Conservation (phyloP, 2,797 vertebrate species). For the Microctenopoma stevenorrisi region DNA sequence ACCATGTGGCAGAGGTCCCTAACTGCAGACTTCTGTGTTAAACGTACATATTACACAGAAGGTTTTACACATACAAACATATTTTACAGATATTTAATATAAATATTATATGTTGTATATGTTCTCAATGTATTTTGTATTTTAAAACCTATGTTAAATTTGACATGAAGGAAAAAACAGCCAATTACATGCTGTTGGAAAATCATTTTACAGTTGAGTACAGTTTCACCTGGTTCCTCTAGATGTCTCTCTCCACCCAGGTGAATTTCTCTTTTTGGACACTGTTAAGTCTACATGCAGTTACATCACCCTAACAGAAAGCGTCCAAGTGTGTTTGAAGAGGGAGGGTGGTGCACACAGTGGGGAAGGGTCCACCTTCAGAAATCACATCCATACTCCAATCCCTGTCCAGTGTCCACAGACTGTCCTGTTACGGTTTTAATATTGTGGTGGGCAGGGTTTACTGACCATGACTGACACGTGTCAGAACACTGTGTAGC, state of each 20-base stretch:
- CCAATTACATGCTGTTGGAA: not conserved
- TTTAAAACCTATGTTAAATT: not conserved
- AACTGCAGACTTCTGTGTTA: conserved; percentile 35
- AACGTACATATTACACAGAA: not conserved
- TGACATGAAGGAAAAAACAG: not conserved
- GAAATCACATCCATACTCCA: not conserved
- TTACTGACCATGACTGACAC: too few species aligned
- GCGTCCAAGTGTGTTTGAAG: conserved; percentile 11
- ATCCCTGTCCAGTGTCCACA: conserved; percentile 4
- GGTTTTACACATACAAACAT: not conserved
- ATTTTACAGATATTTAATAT: not conserved
- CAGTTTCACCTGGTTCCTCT: conserved; percentile 52
- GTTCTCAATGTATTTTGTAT: not conserved
- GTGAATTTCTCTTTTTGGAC: conserved; percentile 18
- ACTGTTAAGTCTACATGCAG: conserved; percentile 2
- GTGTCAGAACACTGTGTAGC: too few species aligned
- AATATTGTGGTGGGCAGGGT: too few species aligned
- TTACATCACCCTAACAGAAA: conserved; percentile 38
- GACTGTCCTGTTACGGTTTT: not conserved
- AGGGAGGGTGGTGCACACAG: not conserved
- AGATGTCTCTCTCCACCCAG: conserved; percentile 68
- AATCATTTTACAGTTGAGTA: not conserved
- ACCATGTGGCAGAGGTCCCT: conserved; percentile 58
- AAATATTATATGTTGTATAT: not conserved
- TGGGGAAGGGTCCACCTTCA: not conserved